phyloP scores from a whole-genome alignment of 2,797 vertebrate genomes.

The Arrhamphus sclerolepis region DNA sequence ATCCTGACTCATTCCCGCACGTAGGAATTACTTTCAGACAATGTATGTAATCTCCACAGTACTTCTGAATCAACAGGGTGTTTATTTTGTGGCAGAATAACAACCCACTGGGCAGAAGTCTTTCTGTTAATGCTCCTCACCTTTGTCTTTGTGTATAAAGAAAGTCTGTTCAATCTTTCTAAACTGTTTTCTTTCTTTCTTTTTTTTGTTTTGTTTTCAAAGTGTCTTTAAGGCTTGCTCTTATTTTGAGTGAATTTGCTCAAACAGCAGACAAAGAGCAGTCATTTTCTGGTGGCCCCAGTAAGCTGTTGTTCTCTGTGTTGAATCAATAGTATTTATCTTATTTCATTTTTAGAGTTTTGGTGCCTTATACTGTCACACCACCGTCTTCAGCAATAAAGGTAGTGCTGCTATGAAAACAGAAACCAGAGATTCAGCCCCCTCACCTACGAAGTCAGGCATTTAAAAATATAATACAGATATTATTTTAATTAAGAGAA shows the following conservation, averaged over 20 bases:
- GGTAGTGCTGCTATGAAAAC: constrained; percentile 15
- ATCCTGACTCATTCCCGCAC: no score
- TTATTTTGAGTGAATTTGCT: constrained; percentile 8
- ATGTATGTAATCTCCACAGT: no score
- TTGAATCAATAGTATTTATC: constrained; percentile 10
- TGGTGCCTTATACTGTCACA: background rate
- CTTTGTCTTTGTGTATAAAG: background rate
- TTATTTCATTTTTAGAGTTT: constrained; percentile 6
- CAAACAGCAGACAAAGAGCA: constrained; percentile 3
- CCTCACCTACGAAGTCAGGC: background rate
- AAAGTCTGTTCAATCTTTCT: background rate
- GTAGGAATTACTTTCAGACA: no score
- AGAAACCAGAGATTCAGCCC: constrained; percentile 2
- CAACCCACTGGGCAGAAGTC: background rate
- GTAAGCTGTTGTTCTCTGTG: constrained; percentile 2
- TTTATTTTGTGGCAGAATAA: background rate
- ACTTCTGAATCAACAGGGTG: no score
- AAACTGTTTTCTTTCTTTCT: background rate
- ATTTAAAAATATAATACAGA: background rate
- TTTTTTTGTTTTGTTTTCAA: background rate
- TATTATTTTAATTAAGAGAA: background rate
- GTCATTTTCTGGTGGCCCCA: background rate
- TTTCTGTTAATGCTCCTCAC: background rate
- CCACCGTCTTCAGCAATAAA: constrained; percentile 10
- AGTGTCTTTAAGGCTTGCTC: background rate